These are phyloP conservation scores for Paradoxurus hermaphroditus DNA, from an alignment of 2,113 vertebrate genomes.

Conservation along the genomic window DNA sequence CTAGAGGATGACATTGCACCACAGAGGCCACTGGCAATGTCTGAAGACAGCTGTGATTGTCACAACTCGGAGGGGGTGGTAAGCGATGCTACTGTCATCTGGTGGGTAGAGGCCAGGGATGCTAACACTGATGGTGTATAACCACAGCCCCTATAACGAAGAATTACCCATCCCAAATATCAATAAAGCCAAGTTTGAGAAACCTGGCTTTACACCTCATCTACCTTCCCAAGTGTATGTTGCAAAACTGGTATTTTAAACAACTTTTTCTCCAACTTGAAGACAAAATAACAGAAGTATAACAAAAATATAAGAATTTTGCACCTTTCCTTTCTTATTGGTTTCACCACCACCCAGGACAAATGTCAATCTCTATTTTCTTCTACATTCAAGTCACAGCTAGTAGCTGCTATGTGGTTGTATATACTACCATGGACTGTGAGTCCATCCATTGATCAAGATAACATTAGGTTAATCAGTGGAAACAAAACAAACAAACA, in stretches of 20 bases:
- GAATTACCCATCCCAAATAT: neutral
- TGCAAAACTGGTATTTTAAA: neutral
- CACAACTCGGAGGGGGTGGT: neutral
- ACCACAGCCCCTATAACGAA: neutral
- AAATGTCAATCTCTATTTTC: neutral
- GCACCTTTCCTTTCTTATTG: neutral
- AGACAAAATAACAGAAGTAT: neutral
- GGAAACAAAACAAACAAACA: neutral
- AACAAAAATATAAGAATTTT: neutral
- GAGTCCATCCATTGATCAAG: neutral
- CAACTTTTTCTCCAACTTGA: neutral
- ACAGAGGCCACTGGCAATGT: too few relatives aligned
- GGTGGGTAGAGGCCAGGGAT: neutral
- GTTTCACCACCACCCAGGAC: neutral
- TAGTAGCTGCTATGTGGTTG: too few relatives aligned
- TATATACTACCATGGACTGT: too few relatives aligned
- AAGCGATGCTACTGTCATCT: neutral
- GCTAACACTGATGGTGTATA: neutral
- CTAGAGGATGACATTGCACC: too few relatives aligned
- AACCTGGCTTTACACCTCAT: too few relatives aligned
- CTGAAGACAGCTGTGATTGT: neutral
- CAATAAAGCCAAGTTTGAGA: neutral
- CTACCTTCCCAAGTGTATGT: neutral
- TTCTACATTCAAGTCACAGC: neutral
- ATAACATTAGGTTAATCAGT: neutral